Conservation (phyloP, 23 tunicate species). For the Phallusia fumigata region DNA sequence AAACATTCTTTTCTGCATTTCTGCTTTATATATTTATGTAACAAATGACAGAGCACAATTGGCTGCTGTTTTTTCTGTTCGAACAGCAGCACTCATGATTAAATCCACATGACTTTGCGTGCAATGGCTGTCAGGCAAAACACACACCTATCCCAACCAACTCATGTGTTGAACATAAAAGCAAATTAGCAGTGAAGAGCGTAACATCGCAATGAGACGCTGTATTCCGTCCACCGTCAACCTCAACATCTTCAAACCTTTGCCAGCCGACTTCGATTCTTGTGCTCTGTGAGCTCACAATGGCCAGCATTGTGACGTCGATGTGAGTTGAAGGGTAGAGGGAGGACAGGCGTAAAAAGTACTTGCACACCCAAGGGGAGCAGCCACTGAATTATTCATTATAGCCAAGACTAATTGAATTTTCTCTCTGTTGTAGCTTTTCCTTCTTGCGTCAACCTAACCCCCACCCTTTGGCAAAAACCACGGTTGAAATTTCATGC, state of each 20-base stretch:
- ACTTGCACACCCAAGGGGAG: background rate
- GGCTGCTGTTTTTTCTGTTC: no score
- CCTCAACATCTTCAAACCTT: background rate
- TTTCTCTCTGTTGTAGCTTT: background rate
- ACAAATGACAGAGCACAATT: no score
- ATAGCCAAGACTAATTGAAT: background rate
- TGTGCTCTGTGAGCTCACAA: background rate
- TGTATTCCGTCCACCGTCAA: no score
- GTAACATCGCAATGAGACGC: background rate
- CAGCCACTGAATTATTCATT: conserved; percentile 2
- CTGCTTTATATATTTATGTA: background rate
- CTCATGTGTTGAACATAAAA: background rate
- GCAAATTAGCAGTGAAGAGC: background rate
- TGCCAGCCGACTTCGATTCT: background rate
- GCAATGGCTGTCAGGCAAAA: background rate
- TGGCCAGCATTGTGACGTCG: background rate
- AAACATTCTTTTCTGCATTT: background rate
- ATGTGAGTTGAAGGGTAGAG: background rate
- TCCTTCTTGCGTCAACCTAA: no score
- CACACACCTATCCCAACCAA: background rate
- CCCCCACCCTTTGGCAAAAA: no score
- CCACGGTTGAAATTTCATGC: no score
- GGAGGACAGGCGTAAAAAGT: conserved; percentile 3
- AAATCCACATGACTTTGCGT: background rate
- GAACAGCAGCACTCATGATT: no score